A percentile compares a stretch with the other conserved stretches of the same genome.
phyloP scores from a whole-genome alignment of 2,797 vertebrate genomes.

The Tachyglossus aculeatus region DNA sequence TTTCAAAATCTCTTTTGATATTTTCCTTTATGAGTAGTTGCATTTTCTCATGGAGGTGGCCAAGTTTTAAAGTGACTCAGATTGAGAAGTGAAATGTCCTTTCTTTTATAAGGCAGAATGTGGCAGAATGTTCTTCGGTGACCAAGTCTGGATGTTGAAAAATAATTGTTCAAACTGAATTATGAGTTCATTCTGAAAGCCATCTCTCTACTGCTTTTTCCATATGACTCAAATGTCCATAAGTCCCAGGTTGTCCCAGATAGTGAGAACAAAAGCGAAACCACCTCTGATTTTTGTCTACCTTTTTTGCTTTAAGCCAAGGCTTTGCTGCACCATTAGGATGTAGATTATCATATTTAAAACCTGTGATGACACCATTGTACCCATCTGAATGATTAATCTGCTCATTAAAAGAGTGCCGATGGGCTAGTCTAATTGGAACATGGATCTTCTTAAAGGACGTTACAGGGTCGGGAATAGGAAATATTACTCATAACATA shows the following conservation, averaged over 20 bases:
- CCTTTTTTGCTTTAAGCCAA: conserved; percentile 76
- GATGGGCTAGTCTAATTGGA: conserved; percentile 88
- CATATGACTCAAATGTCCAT: conserved; percentile 54
- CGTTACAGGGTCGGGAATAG: conserved; percentile 84
- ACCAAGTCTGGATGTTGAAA: conserved; percentile 33
- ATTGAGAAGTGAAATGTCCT: conserved; percentile 41
- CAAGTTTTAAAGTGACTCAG: conserved; percentile 49
- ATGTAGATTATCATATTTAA: conserved; percentile 87
- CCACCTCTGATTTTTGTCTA: conserved; percentile 73
- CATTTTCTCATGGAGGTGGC: conserved; percentile 13
- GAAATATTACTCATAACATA: conserved; percentile 87
- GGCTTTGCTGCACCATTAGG: conserved; percentile 79
- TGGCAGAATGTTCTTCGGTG: conserved; percentile 44
- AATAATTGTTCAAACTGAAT: conserved; percentile 59
- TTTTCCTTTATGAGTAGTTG: conserved; percentile 37
- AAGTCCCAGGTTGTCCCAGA: conserved; percentile 50
- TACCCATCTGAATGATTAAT: conserved; percentile 88
- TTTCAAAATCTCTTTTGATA: too few species aligned
- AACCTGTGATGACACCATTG: conserved; percentile 85
- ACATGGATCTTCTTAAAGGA: conserved; percentile 89
- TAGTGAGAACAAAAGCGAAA: conserved; percentile 69
- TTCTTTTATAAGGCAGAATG: background rate
- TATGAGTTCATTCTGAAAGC: conserved; percentile 35
- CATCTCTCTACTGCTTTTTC: conserved; percentile 38
- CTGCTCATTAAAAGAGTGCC: conserved; percentile 88